Evolutionary conservation across 2,888 invertebrate species (phyloP).

Genomic region (Athalia cordata): DNA sequence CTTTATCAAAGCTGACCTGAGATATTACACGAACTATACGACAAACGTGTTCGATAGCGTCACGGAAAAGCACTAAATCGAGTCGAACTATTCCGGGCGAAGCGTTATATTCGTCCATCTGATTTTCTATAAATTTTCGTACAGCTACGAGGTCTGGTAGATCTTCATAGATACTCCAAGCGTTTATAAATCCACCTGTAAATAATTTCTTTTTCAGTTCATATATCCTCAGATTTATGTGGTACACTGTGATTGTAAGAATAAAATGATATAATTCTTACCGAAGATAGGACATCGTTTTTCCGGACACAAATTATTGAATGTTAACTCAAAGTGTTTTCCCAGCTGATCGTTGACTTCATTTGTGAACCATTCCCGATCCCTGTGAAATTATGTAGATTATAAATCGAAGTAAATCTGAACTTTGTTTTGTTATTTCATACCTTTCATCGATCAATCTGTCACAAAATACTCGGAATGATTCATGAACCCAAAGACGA

Average conservation of each 20-base stretch:
- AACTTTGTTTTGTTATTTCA: conserved; percentile 50
- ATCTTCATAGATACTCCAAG: conserved; percentile 87
- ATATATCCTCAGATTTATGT: no score
- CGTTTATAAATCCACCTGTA: conserved; percentile 83
- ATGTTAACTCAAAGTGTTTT: conserved; percentile 86
- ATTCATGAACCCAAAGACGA: conserved; percentile 91
- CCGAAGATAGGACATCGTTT: conserved; percentile 84
- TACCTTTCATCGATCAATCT: conserved; percentile 86
- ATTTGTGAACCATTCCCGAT: conserved; percentile 85
- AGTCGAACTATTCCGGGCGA: conserved; percentile 86
- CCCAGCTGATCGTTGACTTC: conserved; percentile 85
- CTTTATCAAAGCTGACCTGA: conserved; percentile 69
- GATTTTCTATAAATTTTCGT: conserved; percentile 75
- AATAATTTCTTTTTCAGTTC: no score
- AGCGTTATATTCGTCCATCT: conserved; percentile 87
- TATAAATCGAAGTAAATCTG: conserved; percentile 4
- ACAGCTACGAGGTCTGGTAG: conserved; percentile 79
- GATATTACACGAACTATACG: conserved; percentile 89
- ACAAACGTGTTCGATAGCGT: conserved; percentile 90
- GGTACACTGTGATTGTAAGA: not conserved
- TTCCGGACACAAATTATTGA: conserved; percentile 85
- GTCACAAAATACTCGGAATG: conserved; percentile 89
- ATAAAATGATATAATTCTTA: conserved; percentile 68
- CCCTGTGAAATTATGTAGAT: conserved; percentile 73
- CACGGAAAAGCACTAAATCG: conserved; percentile 89